A percentile compares a stretch with the other conserved stretches of the same genome.
Evolutionary conservation across 2,797 vertebrate genomes (phyloP).

Genomic region (Liparis tanakae): DNA sequence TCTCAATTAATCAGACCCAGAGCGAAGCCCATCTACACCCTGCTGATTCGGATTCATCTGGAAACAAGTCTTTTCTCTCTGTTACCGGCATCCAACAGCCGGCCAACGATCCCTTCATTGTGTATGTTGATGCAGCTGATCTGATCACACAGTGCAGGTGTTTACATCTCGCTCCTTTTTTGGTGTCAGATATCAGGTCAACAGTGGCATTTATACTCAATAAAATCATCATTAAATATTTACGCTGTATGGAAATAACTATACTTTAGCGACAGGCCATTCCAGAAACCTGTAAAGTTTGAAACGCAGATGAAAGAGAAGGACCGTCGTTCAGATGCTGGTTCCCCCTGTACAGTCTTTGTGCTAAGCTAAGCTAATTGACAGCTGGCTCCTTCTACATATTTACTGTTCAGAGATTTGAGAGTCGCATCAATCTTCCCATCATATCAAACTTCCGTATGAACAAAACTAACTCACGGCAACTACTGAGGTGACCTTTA

Average conservation of each 20-base stretch:
- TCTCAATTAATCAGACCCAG: constrained; percentile 63
- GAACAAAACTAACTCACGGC: neutral
- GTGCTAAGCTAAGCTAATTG: constrained; percentile 6
- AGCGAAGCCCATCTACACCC: constrained; percentile 25
- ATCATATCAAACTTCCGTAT: neutral
- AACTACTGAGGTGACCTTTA: neutral
- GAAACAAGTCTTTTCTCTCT: constrained; percentile 29
- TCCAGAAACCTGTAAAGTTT: neutral
- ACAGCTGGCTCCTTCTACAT: neutral
- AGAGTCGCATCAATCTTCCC: too few relatives aligned
- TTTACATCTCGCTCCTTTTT: constrained; percentile 15
- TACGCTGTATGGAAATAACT: neutral
- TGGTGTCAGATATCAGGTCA: neutral
- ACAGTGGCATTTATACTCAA: neutral
- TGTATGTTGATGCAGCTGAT: constrained; percentile 18
- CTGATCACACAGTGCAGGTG: constrained; percentile 17
- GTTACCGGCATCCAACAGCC: constrained; percentile 5
- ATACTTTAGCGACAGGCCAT: neutral
- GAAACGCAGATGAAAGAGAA: neutral
- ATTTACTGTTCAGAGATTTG: neutral
- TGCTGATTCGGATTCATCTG: constrained; percentile 17
- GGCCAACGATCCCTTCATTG: constrained; percentile 21
- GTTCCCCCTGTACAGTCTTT: neutral
- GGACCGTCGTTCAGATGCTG: neutral
- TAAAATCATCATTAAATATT: neutral